phyloP scores from a whole-genome alignment of 2,888 invertebrate genomes.

The Caenorhabditis sp. region DNA sequence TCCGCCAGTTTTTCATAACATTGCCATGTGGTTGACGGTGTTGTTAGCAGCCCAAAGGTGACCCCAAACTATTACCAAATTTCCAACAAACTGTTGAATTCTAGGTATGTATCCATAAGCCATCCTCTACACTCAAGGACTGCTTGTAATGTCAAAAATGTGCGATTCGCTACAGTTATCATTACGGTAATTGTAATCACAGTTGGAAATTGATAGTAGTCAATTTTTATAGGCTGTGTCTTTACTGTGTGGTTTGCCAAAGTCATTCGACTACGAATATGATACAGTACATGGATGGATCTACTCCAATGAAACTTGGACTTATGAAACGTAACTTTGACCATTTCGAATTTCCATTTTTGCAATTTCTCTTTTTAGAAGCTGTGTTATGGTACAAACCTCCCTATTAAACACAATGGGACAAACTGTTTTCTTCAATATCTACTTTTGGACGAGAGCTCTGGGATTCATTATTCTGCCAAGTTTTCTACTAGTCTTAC shows the following conservation, averaged over 20 bases:
- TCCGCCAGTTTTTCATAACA: constrained; percentile 92
- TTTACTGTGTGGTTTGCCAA: constrained; percentile 90
- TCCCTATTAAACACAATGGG: constrained; percentile 76
- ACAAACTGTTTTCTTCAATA: constrained; percentile 89
- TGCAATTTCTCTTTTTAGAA: constrained; percentile 65
- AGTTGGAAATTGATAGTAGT: neutral
- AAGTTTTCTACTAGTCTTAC: constrained; percentile 91
- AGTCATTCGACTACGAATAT: constrained; percentile 89
- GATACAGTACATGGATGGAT: constrained; percentile 87
- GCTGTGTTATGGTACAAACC: constrained; percentile 77
- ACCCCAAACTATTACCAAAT: too few species aligned
- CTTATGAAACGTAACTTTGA: constrained; percentile 64
- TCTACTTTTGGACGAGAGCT: constrained; percentile 89
- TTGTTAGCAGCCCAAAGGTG: constrained; percentile 91
- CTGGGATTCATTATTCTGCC: constrained; percentile 94
- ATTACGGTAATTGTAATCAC: constrained; percentile 87
- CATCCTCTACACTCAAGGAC: constrained; percentile 92
- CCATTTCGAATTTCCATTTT: too few species aligned
- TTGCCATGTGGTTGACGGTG: constrained; percentile 95
- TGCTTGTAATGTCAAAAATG: constrained; percentile 88
- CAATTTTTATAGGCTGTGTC: constrained; percentile 86
- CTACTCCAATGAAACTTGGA: constrained; percentile 81
- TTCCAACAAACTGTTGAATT: constrained; percentile 16
- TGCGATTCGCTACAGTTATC: constrained; percentile 87
- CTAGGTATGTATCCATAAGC: constrained; percentile 92